Evolutionary conservation across 2,797 vertebrate species (phyloP), one percentile per base, ranked within the genome.

Genomic region (Semotilus atromaculatus): DNA sequence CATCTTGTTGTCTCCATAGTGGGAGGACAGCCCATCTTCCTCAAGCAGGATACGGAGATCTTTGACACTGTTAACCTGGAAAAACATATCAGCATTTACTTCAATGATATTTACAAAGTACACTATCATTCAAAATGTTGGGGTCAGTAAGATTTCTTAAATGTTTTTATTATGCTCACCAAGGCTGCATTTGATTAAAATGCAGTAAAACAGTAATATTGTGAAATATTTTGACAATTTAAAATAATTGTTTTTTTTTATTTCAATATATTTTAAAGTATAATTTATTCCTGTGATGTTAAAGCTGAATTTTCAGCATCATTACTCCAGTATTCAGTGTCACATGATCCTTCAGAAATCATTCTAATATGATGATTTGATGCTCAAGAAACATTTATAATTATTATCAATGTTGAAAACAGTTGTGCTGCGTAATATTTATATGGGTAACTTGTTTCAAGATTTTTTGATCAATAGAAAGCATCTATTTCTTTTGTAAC

Each of bases 1-100:
- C 7, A 91, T 95, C 92, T 96, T 98, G 88, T 96, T 96, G 83
- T 98, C 97, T 0, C 94, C 88, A 89, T 96, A 96, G 87, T 96
- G 97, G 0, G 96, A 90, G 45, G 94, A 88, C 75, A 98, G 90
- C 85, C 97, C 97, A 76, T 99, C 97, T 86, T 99, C 97, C 87
- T 98, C 97, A 89, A 99, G 91, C 40, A 98, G 94, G 90, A 98
- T 91, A 90, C 96, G 97, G 53, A 99, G 94, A 87, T 99, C 98
- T 93, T 98, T 99, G 92, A 99, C 94, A 91, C 96, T 98, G 92
- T 96, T 98, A 75, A 99, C 97, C 98, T 99, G 58, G 60, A 66
- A n/a, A 88, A 83, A 36, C 36, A 89, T 88, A 36, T 38, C 48
- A 13, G 3, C 1, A 6, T 31, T 55, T 62, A 45, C 40, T n/a